A percentile compares a stretch with the other conserved stretches of the same genome.
Conservation (phyloP, 2,888 invertebrate species). For the Trichopoda pennipes region DNA sequence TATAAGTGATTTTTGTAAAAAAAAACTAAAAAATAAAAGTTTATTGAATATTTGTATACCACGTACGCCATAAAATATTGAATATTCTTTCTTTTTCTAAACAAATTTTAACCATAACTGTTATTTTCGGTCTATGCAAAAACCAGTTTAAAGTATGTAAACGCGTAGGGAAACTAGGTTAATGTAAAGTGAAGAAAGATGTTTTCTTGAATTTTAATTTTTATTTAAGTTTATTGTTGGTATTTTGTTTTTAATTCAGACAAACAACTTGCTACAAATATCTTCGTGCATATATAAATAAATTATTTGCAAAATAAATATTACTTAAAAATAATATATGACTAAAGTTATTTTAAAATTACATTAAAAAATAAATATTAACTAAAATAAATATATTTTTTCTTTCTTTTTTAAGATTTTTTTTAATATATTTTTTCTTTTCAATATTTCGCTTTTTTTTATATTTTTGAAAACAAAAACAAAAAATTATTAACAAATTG, state of each 20-base stretch:
- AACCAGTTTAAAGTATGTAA: background rate
- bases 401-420: too few relatives aligned
- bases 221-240: constrained; percentile 28
- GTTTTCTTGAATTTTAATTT: constrained; percentile 20
- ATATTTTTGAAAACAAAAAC: too few relatives aligned
- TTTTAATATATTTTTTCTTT: too few relatives aligned
- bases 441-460: too few relatives aligned
- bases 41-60: background rate
- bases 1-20: too few relatives aligned
- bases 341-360: constrained; percentile 12
- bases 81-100: too few relatives aligned
- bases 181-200: constrained; percentile 18
- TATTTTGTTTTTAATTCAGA: constrained; percentile 17
- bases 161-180: constrained; percentile 27
- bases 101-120: too few relatives aligned
- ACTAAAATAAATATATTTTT: too few relatives aligned
- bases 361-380: background rate
- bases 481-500: too few relatives aligned
- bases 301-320: constrained; percentile 16
- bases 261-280: constrained; percentile 37
- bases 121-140: background rate
- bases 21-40: background rate
- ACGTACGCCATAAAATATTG: too few relatives aligned
- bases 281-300: constrained; percentile 10
- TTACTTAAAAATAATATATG: constrained; percentile 35